Evolutionary conservation across 23 tunicate genomes (phyloP).

Genomic region (Ciona savignyi): DNA sequence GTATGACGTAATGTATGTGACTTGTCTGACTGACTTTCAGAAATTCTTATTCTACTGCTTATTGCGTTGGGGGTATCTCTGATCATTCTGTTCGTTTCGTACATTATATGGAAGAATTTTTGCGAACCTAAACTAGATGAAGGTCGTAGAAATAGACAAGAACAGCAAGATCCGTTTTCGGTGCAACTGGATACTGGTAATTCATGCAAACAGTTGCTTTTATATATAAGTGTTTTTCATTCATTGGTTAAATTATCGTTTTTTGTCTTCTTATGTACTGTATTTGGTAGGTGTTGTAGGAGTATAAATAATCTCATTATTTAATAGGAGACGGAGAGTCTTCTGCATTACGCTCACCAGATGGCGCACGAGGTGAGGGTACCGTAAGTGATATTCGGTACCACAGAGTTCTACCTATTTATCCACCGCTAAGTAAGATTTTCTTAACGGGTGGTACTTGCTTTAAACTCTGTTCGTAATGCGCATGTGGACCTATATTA

Average conservation of each 20-base stretch:
- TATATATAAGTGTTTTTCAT: background rate
- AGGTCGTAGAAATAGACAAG: background rate
- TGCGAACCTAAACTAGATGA: slow-evolving; percentile 5
- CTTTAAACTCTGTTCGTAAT: too few species aligned
- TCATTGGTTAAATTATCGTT: background rate
- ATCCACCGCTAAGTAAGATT: background rate
- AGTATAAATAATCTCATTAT: too few species aligned
- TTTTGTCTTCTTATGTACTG: too few species aligned
- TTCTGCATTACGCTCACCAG: background rate
- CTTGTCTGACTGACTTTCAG: too few species aligned
- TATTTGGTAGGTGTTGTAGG: too few species aligned
- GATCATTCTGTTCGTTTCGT: slow-evolving; percentile 4
- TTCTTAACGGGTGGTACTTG: too few species aligned
- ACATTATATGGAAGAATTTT: slow-evolving; percentile 17
- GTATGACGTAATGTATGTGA: too few species aligned
- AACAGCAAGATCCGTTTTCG: background rate
- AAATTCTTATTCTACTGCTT: background rate
- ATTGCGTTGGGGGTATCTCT: slow-evolving; percentile 1
- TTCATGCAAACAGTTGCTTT: background rate
- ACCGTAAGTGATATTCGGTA: background rate
- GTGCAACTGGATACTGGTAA: background rate
- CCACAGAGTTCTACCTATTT: background rate
- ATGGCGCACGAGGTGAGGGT: background rate
- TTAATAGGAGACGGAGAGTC: background rate
- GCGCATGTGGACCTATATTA: too few species aligned